phyloP scores from a whole-genome alignment of 1,140 invertebrate genomes.

The Bombus impatiens region DNA sequence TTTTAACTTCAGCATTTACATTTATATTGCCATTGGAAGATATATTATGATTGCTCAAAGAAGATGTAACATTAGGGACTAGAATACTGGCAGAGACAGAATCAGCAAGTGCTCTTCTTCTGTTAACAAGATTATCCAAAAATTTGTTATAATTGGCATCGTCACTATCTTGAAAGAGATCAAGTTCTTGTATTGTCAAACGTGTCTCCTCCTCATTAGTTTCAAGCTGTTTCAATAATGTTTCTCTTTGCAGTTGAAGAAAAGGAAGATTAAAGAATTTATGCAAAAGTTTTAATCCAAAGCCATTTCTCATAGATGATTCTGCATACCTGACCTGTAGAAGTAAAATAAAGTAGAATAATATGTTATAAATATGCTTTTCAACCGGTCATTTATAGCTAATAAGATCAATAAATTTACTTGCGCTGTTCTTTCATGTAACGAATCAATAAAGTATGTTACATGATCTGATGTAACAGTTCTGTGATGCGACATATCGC shows the following conservation, averaged over 20 bases:
- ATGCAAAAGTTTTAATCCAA: conserved; percentile 96
- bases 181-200: conserved; percentile 92
- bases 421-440: conserved; percentile 81
- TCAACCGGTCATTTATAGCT: background rate
- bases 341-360: conserved; percentile 40
- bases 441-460: conserved; percentile 86
- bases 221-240: conserved; percentile 93
- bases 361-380: background rate
- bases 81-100: conserved; percentile 78
- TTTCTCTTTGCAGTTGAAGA: conserved; percentile 94
- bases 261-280: conserved; percentile 99
- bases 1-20: conserved; percentile 61
- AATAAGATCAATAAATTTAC: conserved; percentile 59
- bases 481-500: conserved; percentile 97
- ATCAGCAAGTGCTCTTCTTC: conserved; percentile 88
- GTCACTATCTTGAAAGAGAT: conserved; percentile 90
- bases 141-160: conserved; percentile 95
- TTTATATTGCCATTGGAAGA: conserved; percentile 64
- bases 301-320: conserved; percentile 98
- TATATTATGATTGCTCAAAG: conserved; percentile 74
- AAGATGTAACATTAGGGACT: conserved; percentile 75
- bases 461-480: conserved; percentile 89
- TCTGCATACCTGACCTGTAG: conserved; percentile 94
- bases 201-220: conserved; percentile 93
- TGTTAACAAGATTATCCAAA: conserved; percentile 88